phyloP scores from a whole-genome alignment of 2,113 vertebrate species.

The Turnix velox region DNA sequence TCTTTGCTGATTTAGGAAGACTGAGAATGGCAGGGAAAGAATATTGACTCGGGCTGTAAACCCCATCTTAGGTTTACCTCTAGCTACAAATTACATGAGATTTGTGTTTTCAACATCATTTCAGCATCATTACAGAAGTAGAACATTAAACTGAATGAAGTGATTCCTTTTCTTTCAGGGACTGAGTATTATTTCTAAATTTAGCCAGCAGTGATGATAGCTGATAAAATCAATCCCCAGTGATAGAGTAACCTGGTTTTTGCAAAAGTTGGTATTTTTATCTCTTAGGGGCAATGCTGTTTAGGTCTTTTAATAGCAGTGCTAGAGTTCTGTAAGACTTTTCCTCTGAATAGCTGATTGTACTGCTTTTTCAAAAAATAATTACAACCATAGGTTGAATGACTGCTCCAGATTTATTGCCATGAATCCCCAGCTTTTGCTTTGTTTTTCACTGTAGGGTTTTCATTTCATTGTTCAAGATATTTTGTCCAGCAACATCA shows the following conservation, averaged over 20 bases:
- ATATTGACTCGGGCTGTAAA: background rate
- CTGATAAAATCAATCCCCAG: background rate
- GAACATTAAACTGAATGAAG: background rate
- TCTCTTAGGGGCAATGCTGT: background rate
- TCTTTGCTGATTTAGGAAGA: constrained; percentile 55
- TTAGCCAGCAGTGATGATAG: background rate
- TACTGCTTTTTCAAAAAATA: background rate
- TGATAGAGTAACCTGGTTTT: background rate
- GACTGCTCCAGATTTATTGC: background rate
- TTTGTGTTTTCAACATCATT: background rate
- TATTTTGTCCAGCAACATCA: background rate
- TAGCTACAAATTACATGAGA: constrained; percentile 9
- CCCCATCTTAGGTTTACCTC: background rate
- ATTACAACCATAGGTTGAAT: background rate
- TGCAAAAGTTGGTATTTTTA: background rate
- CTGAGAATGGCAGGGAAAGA: background rate
- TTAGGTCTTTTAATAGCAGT: background rate
- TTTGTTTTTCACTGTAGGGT: background rate
- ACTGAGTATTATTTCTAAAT: background rate
- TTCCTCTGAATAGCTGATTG: background rate
- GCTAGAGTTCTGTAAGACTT: background rate
- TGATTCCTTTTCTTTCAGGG: background rate
- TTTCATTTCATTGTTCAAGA: background rate
- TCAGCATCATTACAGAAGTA: background rate
- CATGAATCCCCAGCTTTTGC: background rate